Evolutionary conservation across 2,797 vertebrate species (phyloP).

Genomic region (Anomalospiza imberbis): DNA sequence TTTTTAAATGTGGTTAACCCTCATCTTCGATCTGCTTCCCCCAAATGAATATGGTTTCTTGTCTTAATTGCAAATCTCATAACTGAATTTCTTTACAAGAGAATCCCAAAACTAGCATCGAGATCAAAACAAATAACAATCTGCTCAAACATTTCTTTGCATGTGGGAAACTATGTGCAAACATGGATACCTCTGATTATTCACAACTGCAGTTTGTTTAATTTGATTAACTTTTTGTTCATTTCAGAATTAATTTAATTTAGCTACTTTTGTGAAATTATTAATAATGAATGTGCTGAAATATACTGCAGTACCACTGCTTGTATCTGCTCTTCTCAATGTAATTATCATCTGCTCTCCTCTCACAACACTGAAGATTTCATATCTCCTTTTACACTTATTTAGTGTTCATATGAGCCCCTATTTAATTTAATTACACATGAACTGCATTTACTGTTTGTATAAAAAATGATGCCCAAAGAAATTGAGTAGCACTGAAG

Average conservation of each 20-base stretch:
- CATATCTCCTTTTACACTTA: background rate
- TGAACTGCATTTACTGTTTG: background rate
- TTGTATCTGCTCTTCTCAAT: constrained; percentile 7
- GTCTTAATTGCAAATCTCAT: constrained; percentile 62
- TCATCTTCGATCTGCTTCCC: background rate
- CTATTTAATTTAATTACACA: constrained; percentile 23
- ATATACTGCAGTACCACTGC: constrained; percentile 1
- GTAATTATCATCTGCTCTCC: background rate
- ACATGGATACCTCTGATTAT: constrained; percentile 44
- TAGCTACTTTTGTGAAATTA: constrained; percentile 6
- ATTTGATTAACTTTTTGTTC: constrained; percentile 13
- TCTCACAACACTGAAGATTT: constrained; percentile 29
- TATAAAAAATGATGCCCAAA: background rate
- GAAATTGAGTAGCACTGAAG: background rate
- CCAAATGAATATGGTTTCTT: constrained; percentile 42
- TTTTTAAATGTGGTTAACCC: constrained; percentile 32
- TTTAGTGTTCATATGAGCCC: constrained; percentile 29
- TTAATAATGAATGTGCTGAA: background rate
- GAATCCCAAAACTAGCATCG: constrained; percentile 35
- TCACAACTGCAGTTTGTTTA: constrained; percentile 10
- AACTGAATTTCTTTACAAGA: constrained; percentile 44
- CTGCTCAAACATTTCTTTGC: constrained; percentile 31
- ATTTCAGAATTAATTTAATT: background rate
- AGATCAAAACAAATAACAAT: constrained; percentile 24
- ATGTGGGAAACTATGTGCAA: constrained; percentile 53